Evolutionary conservation across 1,140 invertebrate genomes (phyloP), one percentile per base, ranked within the genome.

Genomic region (Solenopsis fugax): DNA sequence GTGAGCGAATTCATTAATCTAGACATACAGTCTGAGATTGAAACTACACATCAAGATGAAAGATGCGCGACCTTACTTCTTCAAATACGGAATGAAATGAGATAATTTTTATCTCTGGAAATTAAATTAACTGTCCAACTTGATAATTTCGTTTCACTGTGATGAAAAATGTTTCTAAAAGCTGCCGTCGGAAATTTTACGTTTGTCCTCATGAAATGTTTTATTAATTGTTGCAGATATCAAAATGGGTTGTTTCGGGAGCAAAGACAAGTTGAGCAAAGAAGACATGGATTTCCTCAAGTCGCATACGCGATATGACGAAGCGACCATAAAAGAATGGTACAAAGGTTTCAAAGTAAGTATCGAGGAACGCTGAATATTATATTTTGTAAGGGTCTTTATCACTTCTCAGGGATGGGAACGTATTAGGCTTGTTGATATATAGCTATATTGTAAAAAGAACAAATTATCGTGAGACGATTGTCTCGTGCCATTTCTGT

Each of bases 281-380:
- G 98, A 99, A 94, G 98, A 99, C 94, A 98, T 99, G 97, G 98
- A 99, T 93, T 99, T 99, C 95, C 97, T 99, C 81, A 99, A 99
- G 95, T 97, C 97, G 65, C 98, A 99, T 94, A 99, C 98, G 72
- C 97, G 98, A 92, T 99, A 99, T 95, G 98, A 99, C 93, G 98
- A 99, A 95, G 98, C 98, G 84, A 99, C 98, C 90, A 99, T 99
- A 95, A 99, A 99, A 95, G 98, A 99, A 96, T 99, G 98, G 98
- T 99, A 99, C 95, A 99, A 99, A 96, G 98, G 98, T 94, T 99
- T 99, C 95, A 98, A 98, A 98, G 98, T 98, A 95, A 97, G 96
- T 92, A 60, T 29, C 34, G 3, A 52, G 54, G 0, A 1, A 4
- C 34, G 48, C 65, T 34, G 45, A 4, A 73, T 56, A 45, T 71